Conservation (phyloP, 2,888 invertebrate genomes). For the Syrphus vitripennis region DNA sequence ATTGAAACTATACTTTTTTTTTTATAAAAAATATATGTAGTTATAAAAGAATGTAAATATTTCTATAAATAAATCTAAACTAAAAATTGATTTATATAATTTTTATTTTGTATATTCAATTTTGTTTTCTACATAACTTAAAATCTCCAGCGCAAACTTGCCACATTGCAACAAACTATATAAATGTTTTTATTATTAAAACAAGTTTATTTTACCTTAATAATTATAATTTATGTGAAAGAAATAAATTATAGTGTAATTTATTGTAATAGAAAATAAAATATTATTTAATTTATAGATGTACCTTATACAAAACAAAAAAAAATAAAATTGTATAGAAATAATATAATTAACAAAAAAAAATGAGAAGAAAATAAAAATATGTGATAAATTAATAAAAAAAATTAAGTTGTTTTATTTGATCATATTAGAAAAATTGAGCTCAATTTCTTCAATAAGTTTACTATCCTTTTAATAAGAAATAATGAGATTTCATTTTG, state of each 20-base stretch:
- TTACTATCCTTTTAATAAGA: too few relatives aligned
- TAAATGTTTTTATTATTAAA: background rate
- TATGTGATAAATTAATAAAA: conserved; percentile 66
- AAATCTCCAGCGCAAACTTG: conserved; percentile 22
- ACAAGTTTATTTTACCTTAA: background rate
- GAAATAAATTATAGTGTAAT: conserved; percentile 58
- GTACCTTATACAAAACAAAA: conserved; percentile 62
- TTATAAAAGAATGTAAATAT: background rate
- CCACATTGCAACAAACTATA: conserved; percentile 27
- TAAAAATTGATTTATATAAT: background rate
- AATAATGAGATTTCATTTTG: too few relatives aligned
- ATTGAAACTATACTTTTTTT: background rate
- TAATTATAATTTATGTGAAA: conserved; percentile 44
- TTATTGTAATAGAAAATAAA: conserved; percentile 55
- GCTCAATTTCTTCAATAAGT: too few relatives aligned
- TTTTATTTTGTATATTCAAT: conserved; percentile 59
- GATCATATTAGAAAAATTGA: too few relatives aligned
- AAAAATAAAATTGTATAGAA: conserved; percentile 32
- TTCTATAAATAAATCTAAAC: background rate
- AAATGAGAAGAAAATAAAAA: conserved; percentile 56
- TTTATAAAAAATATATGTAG: background rate
- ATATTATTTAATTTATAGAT: conserved; percentile 68
- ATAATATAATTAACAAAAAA: conserved; percentile 24
- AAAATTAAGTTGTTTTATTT: background rate
- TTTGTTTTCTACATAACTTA: conserved; percentile 42